A percentile compares a stretch with the other conserved stretches of the same genome.
These are phyloP conservation scores for Oopsacas minuta DNA, from an alignment of 37 sponge, comb jelly and placozoan genomes.

Conservation along the genomic window DNA sequence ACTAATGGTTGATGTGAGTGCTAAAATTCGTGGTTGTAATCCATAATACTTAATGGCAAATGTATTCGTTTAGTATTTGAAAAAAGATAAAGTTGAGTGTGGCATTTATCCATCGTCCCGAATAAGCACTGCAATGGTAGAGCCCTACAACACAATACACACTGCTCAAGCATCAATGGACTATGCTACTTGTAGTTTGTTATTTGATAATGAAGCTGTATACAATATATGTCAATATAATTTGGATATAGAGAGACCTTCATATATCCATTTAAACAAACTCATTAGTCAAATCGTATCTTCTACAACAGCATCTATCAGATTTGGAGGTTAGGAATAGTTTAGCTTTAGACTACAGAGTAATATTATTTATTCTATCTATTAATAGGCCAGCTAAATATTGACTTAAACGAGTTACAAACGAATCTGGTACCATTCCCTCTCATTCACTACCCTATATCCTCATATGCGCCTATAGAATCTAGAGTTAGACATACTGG, in stretches of 20 bases:
- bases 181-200: slow-evolving; percentile 35
- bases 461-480: not conserved
- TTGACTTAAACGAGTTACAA: not conserved
- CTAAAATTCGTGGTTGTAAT: too few species aligned
- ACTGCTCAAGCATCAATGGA: slow-evolving; percentile 36
- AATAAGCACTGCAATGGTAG: slow-evolving; percentile 27
- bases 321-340: slow-evolving; percentile 22
- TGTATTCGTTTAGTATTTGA: slow-evolving; percentile 22
- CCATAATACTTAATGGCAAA: not conserved
- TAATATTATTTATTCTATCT: not conserved
- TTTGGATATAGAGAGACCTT: slow-evolving; percentile 31
- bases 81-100: slow-evolving; percentile 34
- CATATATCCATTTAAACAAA: slow-evolving; percentile 27
- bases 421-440: slow-evolving; percentile 2
- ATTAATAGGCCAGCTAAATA: not conserved
- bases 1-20: slow-evolving; percentile 1
- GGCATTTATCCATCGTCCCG: slow-evolving; percentile 33
- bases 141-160: slow-evolving; percentile 30
- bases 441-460: not conserved
- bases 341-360: not conserved
- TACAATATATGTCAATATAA: slow-evolving; percentile 32
- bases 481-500: not conserved
- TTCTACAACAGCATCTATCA: slow-evolving; percentile 32
- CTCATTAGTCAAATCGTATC: slow-evolving; percentile 31
- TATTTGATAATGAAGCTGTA: slow-evolving; percentile 38